Evolutionary conservation across 2,113 vertebrate species (phyloP).

Genomic region (Gymnorhina tibicen): DNA sequence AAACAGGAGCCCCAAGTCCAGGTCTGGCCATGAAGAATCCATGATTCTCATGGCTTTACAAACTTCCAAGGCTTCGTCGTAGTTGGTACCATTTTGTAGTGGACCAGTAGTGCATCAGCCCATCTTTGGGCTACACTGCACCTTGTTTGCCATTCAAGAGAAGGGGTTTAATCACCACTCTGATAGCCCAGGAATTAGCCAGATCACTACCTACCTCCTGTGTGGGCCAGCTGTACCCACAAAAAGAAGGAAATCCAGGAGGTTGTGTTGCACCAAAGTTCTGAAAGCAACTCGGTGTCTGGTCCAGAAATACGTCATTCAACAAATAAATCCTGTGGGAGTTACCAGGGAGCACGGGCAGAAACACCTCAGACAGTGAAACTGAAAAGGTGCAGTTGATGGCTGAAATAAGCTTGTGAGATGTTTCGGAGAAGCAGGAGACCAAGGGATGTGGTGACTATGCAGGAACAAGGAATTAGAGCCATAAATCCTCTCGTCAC

Average conservation of each 20-base stretch:
- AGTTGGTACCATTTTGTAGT: not conserved
- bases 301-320: not conserved
- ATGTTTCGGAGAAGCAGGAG: not conserved
- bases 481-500: not conserved
- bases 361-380: not conserved
- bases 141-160: not conserved
- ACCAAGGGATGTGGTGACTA: not conserved
- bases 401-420: not conserved
- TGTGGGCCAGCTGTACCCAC: not conserved
- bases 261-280: not conserved
- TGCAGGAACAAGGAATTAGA: not conserved
- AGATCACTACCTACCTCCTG: not conserved
- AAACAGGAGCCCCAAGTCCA: not conserved
- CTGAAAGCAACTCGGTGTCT: fast-evolving
- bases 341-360: not conserved
- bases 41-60: not conserved
- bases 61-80: not conserved
- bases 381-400: not conserved
- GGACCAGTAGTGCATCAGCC: not conserved
- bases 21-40: not conserved
- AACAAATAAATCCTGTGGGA: not conserved
- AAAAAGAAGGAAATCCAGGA: not conserved
- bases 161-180: not conserved
- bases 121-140: not conserved
- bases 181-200: not conserved